Evolutionary conservation across 2,888 invertebrate genomes (phyloP).

Genomic region (Pomacea canaliculata): DNA sequence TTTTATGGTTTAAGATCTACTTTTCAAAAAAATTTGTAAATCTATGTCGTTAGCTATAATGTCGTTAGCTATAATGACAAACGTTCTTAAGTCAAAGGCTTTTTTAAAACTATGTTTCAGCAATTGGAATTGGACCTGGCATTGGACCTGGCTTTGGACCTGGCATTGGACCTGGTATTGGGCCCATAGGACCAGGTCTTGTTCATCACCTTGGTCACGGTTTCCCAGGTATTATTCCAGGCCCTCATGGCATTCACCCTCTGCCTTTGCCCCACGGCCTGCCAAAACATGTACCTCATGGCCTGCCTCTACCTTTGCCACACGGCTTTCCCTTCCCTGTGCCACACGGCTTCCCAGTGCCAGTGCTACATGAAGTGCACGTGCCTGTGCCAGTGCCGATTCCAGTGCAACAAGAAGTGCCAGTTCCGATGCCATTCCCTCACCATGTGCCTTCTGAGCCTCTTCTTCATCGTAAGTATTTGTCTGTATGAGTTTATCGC

Average conservation of each 20-base stretch:
- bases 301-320: not conserved
- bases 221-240: not conserved
- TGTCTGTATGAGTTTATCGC: no score
- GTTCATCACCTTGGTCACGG: not conserved
- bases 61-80: no score
- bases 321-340: not conserved
- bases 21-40: no score
- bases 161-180: no score
- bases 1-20: no score
- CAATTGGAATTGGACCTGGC: no score
- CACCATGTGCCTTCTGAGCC: not conserved
- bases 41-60: no score
- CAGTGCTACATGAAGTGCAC: not conserved
- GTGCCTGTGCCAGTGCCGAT: not conserved
- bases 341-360: not conserved
- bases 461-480: no score
- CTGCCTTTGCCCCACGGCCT: not conserved
- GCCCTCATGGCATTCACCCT: not conserved
- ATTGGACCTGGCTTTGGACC: no score
- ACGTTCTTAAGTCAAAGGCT: no score
- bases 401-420: not conserved
- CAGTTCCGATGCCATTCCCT: not conserved
- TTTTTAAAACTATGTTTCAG: no score
- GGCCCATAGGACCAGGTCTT: no score
- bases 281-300: not conserved